phyloP scores from a whole-genome alignment of 2,113 vertebrate genomes.

The Cygnus buccinator region DNA sequence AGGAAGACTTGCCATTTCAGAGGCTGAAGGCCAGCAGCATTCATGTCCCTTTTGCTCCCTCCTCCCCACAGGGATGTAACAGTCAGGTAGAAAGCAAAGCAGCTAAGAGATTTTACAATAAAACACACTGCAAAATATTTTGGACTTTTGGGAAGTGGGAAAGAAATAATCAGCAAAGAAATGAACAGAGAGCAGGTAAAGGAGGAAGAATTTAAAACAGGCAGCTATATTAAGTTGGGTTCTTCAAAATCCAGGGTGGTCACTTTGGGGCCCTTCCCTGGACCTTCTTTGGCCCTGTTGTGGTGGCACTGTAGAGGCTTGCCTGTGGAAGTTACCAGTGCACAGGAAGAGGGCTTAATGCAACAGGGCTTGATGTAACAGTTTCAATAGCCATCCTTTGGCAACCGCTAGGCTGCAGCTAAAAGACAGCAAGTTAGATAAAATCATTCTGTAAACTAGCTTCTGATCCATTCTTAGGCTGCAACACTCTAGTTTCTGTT shows the following conservation, averaged over 20 bases:
- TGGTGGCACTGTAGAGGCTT: rapidly evolving
- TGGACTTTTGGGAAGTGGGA: not conserved
- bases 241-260: not conserved
- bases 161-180: not conserved
- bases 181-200: not conserved
- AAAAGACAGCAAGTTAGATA: not conserved
- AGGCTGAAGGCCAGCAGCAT: not conserved
- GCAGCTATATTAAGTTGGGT: not conserved
- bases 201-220: not conserved
- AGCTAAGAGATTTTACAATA: not conserved
- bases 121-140: not conserved
- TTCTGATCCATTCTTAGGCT: not conserved
- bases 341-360: not conserved
- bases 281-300: rapidly evolving
- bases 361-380: no score
- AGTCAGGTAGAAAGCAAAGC: not conserved
- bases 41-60: not conserved
- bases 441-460: not conserved
- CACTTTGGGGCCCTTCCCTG: not conserved
- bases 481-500: not conserved
- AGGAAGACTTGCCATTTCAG: not conserved
- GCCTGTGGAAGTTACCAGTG: not conserved
- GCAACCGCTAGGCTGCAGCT: not conserved
- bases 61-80: not conserved
- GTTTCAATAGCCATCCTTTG: not conserved